These are phyloP conservation scores for Oncorhynchus tshawytscha DNA, from an alignment of 2,113 vertebrate genomes.

Conservation along the genomic window DNA sequence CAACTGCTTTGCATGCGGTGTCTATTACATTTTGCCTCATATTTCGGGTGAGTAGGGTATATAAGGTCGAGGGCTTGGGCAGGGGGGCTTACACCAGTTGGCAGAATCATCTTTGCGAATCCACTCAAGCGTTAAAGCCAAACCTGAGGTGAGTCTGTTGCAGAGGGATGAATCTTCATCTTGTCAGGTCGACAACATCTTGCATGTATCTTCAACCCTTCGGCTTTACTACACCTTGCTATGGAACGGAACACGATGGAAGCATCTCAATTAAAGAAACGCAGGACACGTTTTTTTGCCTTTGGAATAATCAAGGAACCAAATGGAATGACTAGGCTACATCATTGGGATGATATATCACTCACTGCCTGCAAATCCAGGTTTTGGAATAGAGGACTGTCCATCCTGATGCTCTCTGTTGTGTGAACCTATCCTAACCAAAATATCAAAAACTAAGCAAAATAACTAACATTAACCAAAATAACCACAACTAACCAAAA, in stretches of 20 bases:
- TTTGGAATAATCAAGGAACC: constrained; percentile 51
- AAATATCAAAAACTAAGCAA: too few relatives aligned
- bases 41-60: constrained; percentile 71
- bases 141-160: constrained; percentile 71
- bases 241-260: constrained; percentile 29
- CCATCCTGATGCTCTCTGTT: constrained; percentile 38
- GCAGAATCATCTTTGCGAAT: constrained; percentile 66
- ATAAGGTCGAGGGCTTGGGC: constrained; percentile 59
- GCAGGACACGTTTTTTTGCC: constrained; percentile 35
- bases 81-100: constrained; percentile 69
- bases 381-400: constrained; percentile 60
- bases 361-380: constrained; percentile 51
- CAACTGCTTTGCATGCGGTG: constrained; percentile 68
- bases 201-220: constrained; percentile 5
- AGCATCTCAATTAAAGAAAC: constrained; percentile 28
- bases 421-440: constrained; percentile 8
- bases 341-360: constrained; percentile 52
- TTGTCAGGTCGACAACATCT: not conserved
- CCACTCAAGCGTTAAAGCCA: constrained; percentile 61
- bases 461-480: too few relatives aligned
- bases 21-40: constrained; percentile 77
- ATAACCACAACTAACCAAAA: too few relatives aligned
- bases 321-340: constrained; percentile 44
- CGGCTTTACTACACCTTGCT: constrained; percentile 19
- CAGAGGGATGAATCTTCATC: constrained; percentile 45